phyloP scores from a whole-genome alignment of 2,797 vertebrate genomes.

The Sphenodon punctatus region DNA sequence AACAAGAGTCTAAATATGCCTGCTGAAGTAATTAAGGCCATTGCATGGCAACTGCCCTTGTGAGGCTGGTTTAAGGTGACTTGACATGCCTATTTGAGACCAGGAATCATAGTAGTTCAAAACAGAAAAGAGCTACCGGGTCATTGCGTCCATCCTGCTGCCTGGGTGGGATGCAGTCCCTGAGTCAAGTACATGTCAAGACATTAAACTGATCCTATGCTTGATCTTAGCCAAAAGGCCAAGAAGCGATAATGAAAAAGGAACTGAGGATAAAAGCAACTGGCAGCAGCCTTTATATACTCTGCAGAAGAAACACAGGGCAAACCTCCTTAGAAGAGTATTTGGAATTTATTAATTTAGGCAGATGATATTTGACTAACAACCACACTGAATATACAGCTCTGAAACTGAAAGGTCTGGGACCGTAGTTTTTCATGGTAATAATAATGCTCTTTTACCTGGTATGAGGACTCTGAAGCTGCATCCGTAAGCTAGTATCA shows the following conservation, averaged over 20 bases:
- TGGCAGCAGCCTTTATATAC: background rate
- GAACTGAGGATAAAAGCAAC: background rate
- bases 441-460: conserved; percentile 19
- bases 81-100: background rate
- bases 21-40: conserved; percentile 24
- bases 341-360: conserved; percentile 5
- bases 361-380: conserved; percentile 44
- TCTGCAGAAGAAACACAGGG: background rate
- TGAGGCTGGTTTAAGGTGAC: background rate
- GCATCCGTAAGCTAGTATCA: conserved; percentile 20
- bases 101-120: background rate
- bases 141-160: conserved; percentile 1
- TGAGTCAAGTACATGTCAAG: background rate
- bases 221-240: conserved; percentile 15
- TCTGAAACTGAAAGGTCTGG: conserved; percentile 41
- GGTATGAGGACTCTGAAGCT: conserved; percentile 29
- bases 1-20: background rate
- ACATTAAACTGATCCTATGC: background rate
- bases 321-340: conserved; percentile 26
- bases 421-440: background rate
- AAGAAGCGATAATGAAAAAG: background rate
- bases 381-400: conserved; percentile 19
- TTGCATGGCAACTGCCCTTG: conserved; percentile 12
- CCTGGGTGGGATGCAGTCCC: background rate
- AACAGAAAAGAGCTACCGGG: background rate